These are phyloP conservation scores for Tyrannus savana DNA, from an alignment of 2,113 vertebrate genomes.

Conservation along the genomic window DNA sequence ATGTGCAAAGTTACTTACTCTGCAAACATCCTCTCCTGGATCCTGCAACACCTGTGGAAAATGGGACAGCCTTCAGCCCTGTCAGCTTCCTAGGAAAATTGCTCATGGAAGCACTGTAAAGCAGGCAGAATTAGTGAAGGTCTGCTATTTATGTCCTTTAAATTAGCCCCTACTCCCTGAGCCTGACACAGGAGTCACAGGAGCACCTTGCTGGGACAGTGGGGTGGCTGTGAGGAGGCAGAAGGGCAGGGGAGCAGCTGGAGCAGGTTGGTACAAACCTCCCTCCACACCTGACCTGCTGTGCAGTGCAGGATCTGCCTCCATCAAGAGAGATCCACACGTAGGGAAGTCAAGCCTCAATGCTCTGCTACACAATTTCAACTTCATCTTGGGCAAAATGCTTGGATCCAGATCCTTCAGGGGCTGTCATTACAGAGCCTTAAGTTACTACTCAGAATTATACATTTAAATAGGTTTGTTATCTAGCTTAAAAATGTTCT, in stretches of 20 bases:
- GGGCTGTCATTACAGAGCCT: neutral
- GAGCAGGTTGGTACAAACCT: neutral
- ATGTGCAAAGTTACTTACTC: neutral
- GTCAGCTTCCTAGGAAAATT: neutral
- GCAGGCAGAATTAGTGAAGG: neutral
- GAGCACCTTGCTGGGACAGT: neutral
- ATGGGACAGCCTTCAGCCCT: neutral
- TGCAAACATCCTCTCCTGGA: neutral
- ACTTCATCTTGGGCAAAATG: neutral
- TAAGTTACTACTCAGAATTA: neutral
- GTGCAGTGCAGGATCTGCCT: neutral
- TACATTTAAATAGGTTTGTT: neutral
- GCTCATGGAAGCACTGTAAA: neutral
- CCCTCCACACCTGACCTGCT: neutral
- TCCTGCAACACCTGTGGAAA: slow-evolving; percentile 28
- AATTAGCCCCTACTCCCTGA: neutral
- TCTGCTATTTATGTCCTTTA: neutral
- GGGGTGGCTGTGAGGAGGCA: neutral
- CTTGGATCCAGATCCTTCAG: neutral
- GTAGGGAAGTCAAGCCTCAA: neutral
- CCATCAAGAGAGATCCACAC: neutral
- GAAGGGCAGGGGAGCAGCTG: neutral
- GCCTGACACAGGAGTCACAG: neutral
- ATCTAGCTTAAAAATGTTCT: neutral
- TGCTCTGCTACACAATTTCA: neutral